Evolutionary conservation across 2,888 invertebrate genomes (phyloP).

Genomic region (Odontothrips loti): DNA sequence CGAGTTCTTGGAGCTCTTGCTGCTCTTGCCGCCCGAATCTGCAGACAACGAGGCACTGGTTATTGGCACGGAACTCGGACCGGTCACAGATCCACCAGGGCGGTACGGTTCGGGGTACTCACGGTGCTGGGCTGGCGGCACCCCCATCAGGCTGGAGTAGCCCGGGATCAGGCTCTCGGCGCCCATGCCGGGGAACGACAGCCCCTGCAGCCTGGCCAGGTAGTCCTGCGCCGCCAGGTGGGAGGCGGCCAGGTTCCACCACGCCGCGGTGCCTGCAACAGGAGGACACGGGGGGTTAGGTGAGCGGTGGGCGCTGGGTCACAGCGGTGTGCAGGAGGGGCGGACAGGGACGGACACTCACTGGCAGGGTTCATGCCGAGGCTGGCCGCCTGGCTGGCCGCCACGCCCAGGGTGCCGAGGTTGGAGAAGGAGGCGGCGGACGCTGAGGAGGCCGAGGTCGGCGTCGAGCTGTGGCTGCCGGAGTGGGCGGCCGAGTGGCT

Average conservation of each 20-base stretch:
- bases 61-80: too few species aligned
- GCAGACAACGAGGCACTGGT: not conserved
- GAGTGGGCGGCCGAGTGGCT: constrained; percentile 1
- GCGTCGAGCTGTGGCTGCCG: constrained; percentile 49
- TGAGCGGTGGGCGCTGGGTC: not conserved
- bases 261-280: constrained; percentile 55
- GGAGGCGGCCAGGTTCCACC: constrained; percentile 83
- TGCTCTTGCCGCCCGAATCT: not conserved
- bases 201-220: constrained; percentile 73
- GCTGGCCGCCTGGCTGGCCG: constrained; percentile 80
- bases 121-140: constrained; percentile 8
- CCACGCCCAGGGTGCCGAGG: constrained; percentile 68
- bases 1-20: constrained; percentile 11
- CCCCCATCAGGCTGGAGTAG: constrained; percentile 2
- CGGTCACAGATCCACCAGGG: too few species aligned
- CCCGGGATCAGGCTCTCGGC: not conserved
- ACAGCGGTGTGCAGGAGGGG: too few species aligned
- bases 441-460: constrained; percentile 42
- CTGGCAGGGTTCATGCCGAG: constrained; percentile 67
- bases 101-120: not conserved
- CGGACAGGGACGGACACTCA: too few species aligned
- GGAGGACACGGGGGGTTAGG: not conserved
- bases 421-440: constrained; percentile 45
- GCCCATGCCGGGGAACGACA: constrained; percentile 46
- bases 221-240: constrained; percentile 86